Evolutionary conservation across 2,888 invertebrate species (phyloP).

Genomic region (Chrysotoxum bicinctum): DNA sequence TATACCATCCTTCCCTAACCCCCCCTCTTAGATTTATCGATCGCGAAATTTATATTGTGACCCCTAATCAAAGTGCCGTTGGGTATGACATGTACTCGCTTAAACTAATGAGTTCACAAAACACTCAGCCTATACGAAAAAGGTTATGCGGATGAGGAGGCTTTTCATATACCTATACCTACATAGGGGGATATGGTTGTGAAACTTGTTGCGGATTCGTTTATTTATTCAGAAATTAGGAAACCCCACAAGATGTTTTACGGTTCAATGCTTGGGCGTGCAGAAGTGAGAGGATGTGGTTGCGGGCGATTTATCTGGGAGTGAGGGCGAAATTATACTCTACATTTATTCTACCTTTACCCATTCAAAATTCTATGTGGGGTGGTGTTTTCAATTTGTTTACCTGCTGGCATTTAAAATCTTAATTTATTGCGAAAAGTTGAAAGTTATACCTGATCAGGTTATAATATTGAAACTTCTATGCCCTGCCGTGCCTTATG

Average conservation of each 20-base stretch:
- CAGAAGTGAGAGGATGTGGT: not conserved
- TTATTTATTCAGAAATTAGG: conserved; percentile 31
- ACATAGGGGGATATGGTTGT: conserved; percentile 1
- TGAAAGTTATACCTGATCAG: conserved; percentile 9
- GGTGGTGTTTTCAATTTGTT: conserved; percentile 21
- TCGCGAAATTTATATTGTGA: conserved; percentile 51
- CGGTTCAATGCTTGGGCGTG: not conserved
- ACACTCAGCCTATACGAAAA: not conserved
- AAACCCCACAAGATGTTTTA: conserved; percentile 14
- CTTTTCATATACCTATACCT: not conserved
- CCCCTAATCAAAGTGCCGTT: conserved; percentile 57
- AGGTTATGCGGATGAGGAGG: not conserved
- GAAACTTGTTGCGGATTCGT: conserved; percentile 63
- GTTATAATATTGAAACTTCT: conserved; percentile 12
- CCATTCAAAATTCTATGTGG: not conserved
- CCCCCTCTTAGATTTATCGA: conserved; percentile 56
- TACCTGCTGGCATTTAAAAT: conserved; percentile 26
- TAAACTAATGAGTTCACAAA: conserved; percentile 59
- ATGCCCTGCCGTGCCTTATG: not conserved
- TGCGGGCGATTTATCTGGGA: not conserved
- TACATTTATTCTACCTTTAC: not conserved
- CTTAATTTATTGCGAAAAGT: conserved; percentile 37
- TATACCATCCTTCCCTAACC: not conserved
- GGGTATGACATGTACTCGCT: conserved; percentile 43
- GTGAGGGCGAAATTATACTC: not conserved